A percentile compares a stretch with the other conserved stretches of the same genome.
These are phyloP conservation scores for Cygnus olor DNA, from an alignment of 2,797 vertebrate species.

Conservation along the genomic window DNA sequence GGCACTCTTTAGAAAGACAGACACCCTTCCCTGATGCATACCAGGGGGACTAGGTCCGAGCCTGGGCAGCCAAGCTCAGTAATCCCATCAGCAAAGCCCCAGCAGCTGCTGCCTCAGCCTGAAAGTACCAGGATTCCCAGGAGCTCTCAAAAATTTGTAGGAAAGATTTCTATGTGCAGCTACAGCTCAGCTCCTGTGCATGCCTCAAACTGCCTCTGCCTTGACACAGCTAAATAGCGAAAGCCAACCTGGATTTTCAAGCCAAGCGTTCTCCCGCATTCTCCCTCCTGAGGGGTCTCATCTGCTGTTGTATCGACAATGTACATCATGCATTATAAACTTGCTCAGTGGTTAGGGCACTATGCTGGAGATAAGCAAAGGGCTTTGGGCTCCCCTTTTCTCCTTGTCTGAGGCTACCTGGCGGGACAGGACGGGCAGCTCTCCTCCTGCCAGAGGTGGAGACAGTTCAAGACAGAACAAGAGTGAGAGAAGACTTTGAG, in stretches of 20 bases:
- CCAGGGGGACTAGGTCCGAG: accelerated
- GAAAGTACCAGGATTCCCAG: not conserved
- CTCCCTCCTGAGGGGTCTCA: not conserved
- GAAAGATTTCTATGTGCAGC: not conserved
- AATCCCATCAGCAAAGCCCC: not conserved
- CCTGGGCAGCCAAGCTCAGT: not conserved
- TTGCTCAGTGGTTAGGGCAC: not conserved
- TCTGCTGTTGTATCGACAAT: not conserved
- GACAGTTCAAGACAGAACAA: not conserved
- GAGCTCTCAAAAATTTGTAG: not conserved
- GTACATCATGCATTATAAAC: not conserved
- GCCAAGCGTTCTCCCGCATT: not conserved
- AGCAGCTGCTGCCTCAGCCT: not conserved
- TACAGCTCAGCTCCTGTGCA: not conserved
- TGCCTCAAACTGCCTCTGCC: not conserved
- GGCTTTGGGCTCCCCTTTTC: not conserved
- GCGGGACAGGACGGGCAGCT: not conserved
- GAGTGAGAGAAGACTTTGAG: not conserved
- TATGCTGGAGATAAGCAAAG: accelerated
- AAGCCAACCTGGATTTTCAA: not conserved
- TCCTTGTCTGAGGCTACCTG: not conserved
- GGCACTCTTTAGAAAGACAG: not conserved
- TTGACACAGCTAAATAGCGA: not conserved
- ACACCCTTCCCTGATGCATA: accelerated
- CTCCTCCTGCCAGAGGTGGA: not conserved